These are phyloP conservation scores for Drosophila falleni DNA, from an alignment of 2,888 invertebrate species.

Conservation along the genomic window DNA sequence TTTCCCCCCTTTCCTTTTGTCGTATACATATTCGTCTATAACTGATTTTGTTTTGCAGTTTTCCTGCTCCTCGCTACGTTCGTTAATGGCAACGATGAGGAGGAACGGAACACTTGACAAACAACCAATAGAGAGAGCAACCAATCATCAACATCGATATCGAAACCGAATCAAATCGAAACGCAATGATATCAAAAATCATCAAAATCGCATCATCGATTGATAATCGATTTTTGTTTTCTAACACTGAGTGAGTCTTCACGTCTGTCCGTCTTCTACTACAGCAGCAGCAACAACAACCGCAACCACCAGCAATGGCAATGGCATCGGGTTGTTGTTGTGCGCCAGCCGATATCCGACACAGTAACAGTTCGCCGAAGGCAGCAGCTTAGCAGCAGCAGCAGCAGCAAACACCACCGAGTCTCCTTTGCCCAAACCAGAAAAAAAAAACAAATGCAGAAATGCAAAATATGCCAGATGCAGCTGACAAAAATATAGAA, in stretches of 20 bases:
- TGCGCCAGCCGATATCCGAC: constrained; percentile 62
- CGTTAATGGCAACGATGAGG: constrained; percentile 79
- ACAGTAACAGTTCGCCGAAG: constrained; percentile 65
- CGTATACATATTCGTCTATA: constrained; percentile 68
- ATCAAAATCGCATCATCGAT: constrained; percentile 23
- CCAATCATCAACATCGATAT: constrained; percentile 13
- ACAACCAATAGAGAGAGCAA: constrained; percentile 31
- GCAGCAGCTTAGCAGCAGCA: constrained; percentile 71
- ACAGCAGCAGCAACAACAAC: constrained; percentile 16
- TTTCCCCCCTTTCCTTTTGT: constrained; percentile 19
- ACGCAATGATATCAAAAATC: constrained; percentile 29
- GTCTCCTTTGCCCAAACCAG: constrained; percentile 65
- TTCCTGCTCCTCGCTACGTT: constrained; percentile 81
- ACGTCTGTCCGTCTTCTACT: constrained; percentile 76
- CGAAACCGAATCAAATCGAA: constrained; percentile 27
- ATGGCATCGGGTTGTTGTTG: constrained; percentile 54
- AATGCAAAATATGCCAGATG: constrained; percentile 55
- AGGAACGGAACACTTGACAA: constrained; percentile 70
- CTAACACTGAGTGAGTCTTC: constrained; percentile 74
- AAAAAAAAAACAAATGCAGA: constrained; percentile 1
- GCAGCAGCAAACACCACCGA: constrained; percentile 74
- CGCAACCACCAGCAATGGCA: constrained; percentile 35
- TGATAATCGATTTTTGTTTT: constrained; percentile 33
- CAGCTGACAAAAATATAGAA: constrained; percentile 59
- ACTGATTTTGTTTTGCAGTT: constrained; percentile 79